Evolutionary conservation across 2,113 vertebrate genomes (phyloP), one percentile per base, ranked within the genome.

Genomic region (Falco punctatus): DNA sequence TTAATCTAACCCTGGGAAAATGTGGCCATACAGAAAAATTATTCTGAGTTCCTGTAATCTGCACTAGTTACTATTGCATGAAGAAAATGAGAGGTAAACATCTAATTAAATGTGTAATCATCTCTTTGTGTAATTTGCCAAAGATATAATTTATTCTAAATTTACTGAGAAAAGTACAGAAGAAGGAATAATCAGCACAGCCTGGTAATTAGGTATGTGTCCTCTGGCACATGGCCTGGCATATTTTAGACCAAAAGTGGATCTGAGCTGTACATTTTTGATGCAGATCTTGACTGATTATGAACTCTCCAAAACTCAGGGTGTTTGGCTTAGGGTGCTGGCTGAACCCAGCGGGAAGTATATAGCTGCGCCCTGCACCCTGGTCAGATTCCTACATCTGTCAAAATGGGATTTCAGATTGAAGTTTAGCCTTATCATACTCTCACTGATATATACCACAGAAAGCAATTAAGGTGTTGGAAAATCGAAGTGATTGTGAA

Each of bases 101-200:
- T 97, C 88, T 95, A 95, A 97, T 97, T 98, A 97, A 94, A 81
- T 88, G 92, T 92, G 96, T 92, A 98, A 97, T 97, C 96, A 97
- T 90, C 58, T 91, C 69, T 86, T 92, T 93, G 87, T 79, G 42
- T 86, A 97, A 91, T 97, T 97, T 96, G 71, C 80, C 90, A 95
- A 97, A 98, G 96, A 97, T 97, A 94, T 96, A 97, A 97, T 96
- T 98, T 97, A 83, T 87, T 97, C 54, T 96, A 98, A 97, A 97
- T 97, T 97, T 98, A 94, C 96, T 97, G 83, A 95, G 94, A 85
- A 93, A 96, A 97, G 78, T 94, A 96, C 72, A 97, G 96, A 96
- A 97, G 92, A 92, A 97, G 95, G 96, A 96, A 96, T 97, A 96
- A 96, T 96, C 96, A 95, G 69, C 93, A 77, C 86, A 97, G 94